phyloP scores from a whole-genome alignment of 2,888 invertebrate genomes.

The Drosophila basisetae region DNA sequence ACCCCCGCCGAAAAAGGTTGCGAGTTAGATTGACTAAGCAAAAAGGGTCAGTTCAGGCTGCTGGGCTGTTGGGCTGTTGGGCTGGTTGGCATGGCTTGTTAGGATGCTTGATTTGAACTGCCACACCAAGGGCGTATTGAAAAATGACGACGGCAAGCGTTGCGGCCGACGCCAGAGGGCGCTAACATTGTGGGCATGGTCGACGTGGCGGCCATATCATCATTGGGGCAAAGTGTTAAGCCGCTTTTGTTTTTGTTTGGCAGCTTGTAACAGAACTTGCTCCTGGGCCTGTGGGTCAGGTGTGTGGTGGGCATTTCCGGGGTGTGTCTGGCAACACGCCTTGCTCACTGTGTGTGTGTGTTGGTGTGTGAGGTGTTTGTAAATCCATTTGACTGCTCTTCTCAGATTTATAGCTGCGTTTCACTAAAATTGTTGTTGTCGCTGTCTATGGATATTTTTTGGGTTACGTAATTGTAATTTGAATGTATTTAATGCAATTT shows the following conservation, averaged over 20 bases:
- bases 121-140: conserved; percentile 47
- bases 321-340: conserved; percentile 50
- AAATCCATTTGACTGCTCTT: conserved; percentile 55
- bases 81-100: conserved; percentile 3
- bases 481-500: conserved; percentile 75
- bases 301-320: conserved; percentile 44
- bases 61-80: conserved; percentile 1
- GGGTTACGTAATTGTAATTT: conserved; percentile 78
- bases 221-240: conserved; percentile 73
- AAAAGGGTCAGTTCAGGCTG: conserved; percentile 63
- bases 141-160: conserved; percentile 53
- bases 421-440: conserved; percentile 28
- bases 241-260: conserved; percentile 70
- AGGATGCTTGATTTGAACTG: conserved; percentile 41
- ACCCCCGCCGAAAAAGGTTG: conserved; percentile 45
- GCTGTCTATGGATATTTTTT: conserved; percentile 41
- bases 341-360: conserved; percentile 2
- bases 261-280: conserved; percentile 52
- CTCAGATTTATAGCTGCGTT: conserved; percentile 57
- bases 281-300: conserved; percentile 46
- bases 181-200: conserved; percentile 25
- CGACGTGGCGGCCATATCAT: conserved; percentile 58
- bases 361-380: conserved; percentile 53
- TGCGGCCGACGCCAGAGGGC: conserved; percentile 22
- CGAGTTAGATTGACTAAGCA: conserved; percentile 71